These are phyloP conservation scores for Percopsis transmontana DNA, from an alignment of 2,113 vertebrate species.

Conservation along the genomic window DNA sequence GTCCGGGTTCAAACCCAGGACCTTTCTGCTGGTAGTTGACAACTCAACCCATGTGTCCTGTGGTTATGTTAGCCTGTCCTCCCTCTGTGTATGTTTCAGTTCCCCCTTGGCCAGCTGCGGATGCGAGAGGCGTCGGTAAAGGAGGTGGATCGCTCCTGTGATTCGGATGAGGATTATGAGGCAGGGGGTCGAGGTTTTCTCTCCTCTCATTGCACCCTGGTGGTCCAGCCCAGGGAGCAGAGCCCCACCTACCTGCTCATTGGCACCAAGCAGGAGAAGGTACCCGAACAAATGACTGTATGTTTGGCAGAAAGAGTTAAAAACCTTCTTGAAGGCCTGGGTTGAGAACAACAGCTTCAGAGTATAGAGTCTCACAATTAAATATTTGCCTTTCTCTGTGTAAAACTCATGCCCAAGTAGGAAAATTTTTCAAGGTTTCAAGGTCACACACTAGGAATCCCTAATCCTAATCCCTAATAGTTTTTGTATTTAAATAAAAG, in stretches of 20 bases:
- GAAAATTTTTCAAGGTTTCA: neutral
- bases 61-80: neutral
- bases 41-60: neutral
- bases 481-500: neutral
- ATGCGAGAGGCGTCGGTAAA: conserved; percentile 82
- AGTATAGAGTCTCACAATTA: neutral
- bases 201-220: conserved; percentile 85
- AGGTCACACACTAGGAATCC: neutral
- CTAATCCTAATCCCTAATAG: neutral
- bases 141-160: conserved; percentile 89
- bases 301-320: no score
- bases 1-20: no score
- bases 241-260: conserved; percentile 89
- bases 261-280: conserved; percentile 90
- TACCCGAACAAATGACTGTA: conserved; percentile 34
- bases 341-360: neutral
- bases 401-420: no score
- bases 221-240: conserved; percentile 86
- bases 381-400: no score
- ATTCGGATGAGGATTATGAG: conserved; percentile 91
- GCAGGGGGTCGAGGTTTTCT: conserved; percentile 81
- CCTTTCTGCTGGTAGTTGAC: neutral
- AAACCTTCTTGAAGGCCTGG: neutral
- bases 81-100: conserved; percentile 55
- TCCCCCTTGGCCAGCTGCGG: conserved; percentile 84